phyloP scores from a whole-genome alignment of 2,113 vertebrate species.

The Corythaixoides concolor region DNA sequence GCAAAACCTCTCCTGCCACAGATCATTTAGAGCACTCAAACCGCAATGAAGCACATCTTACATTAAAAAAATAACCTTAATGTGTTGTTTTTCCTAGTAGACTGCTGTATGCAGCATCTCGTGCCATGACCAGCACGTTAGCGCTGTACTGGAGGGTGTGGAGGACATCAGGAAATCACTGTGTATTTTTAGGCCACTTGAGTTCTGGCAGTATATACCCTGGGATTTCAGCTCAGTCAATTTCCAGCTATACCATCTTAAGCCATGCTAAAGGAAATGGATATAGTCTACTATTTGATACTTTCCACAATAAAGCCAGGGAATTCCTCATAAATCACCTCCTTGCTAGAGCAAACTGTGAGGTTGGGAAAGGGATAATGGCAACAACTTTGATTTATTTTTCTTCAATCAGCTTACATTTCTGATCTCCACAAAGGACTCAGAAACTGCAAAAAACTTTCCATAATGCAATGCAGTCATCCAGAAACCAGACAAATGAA shows the following conservation, averaged over 20 bases:
- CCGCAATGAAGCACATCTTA: background rate
- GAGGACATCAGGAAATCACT: constrained; percentile 24
- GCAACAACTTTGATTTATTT: constrained; percentile 24
- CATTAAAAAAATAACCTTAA: background rate
- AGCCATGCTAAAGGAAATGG: background rate
- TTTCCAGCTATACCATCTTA: constrained; percentile 7
- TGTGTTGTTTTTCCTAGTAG: background rate
- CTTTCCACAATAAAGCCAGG: constrained; percentile 9
- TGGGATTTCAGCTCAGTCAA: constrained; percentile 28
- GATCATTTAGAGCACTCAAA: background rate
- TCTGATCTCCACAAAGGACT: background rate
- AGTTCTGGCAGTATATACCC: constrained; percentile 1
- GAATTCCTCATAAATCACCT: constrained; percentile 37
- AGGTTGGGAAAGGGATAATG: background rate
- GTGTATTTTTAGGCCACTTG: constrained; percentile 30
- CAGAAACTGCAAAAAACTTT: constrained; percentile 16
- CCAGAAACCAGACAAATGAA: constrained; percentile 18
- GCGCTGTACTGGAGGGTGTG: background rate
- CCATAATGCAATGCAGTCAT: background rate
- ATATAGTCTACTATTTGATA: constrained; percentile 20
- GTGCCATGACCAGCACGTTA: background rate
- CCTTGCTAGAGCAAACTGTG: background rate
- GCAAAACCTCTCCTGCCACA: background rate
- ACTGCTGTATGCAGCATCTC: background rate
- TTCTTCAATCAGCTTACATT: background rate